These are phyloP conservation scores for Xenus cinereus DNA, from an alignment of 2,113 vertebrate genomes.

Conservation along the genomic window DNA sequence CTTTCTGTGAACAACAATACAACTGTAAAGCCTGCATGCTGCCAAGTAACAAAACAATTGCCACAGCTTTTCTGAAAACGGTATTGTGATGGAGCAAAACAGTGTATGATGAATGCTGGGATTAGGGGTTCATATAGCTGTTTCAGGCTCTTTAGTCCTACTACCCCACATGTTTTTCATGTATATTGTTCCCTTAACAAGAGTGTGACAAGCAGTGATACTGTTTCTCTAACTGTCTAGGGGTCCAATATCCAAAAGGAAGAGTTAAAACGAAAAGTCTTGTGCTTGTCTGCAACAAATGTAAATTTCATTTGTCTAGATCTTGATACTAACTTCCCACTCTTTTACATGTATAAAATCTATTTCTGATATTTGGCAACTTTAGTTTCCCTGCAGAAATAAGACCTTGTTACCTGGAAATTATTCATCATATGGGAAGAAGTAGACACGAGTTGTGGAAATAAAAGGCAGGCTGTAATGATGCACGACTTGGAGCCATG, in stretches of 20 bases:
- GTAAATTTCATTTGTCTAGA: not conserved
- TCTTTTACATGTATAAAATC: not conserved
- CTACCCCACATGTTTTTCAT: not conserved
- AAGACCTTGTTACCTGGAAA: not conserved
- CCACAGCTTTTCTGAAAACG: not conserved
- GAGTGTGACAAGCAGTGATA: not conserved
- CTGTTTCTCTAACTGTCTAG: not conserved
- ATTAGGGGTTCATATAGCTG: not conserved
- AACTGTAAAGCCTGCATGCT: not conserved
- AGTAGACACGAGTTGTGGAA: not conserved
- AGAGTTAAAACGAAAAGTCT: not conserved
- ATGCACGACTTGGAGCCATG: not conserved
- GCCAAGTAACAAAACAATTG: not conserved
- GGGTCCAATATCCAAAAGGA: not conserved
- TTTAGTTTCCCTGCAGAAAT: not conserved
- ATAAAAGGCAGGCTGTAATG: not conserved
- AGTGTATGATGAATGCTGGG: not conserved
- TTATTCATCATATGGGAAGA: not conserved
- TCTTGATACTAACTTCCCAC: not conserved
- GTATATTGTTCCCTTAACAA: not conserved
- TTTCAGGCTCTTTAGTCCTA: not conserved
- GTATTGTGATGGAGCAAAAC: not conserved
- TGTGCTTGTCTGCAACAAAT: not conserved
- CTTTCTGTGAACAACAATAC: not conserved
- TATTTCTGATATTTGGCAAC: not conserved